Percentiles rank a stretch among this genome's conserved stretches.
phyloP scores from a whole-genome alignment of 2,888 invertebrate genomes.

The Archaeoteleia sp. region DNA sequence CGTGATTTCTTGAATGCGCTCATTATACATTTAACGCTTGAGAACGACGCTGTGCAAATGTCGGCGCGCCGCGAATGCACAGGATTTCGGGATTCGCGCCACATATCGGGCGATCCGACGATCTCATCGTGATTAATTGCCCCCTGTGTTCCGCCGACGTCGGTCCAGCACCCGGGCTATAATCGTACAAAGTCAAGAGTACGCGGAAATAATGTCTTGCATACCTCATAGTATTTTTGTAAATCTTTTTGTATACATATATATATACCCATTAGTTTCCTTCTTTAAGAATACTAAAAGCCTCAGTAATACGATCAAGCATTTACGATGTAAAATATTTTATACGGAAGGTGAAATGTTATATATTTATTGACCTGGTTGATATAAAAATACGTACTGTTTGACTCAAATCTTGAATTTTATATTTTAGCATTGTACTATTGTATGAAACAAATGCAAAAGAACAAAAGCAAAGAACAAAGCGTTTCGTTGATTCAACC shows the following conservation, averaged over 20 bases:
- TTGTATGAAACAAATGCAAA: too few species aligned
- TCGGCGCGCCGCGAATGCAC: conserved; percentile 48
- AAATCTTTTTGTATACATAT: conserved; percentile 36
- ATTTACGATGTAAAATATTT: too few species aligned
- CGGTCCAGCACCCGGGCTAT: conserved; percentile 54
- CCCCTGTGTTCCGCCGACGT: conserved; percentile 64
- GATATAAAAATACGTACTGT: too few species aligned
- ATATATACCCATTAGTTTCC: too few species aligned
- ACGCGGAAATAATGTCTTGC: conserved; percentile 49
- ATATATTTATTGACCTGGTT: too few species aligned
- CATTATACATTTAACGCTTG: conserved; percentile 46
- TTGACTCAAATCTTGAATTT: too few species aligned
- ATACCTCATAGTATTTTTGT: conserved; percentile 24
- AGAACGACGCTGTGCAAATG: conserved; percentile 40
- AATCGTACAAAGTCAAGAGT: conserved; percentile 47
- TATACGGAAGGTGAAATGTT: too few species aligned
- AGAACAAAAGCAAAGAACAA: too few species aligned
- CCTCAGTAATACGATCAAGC: too few species aligned
- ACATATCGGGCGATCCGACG: conserved; percentile 62
- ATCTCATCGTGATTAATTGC: conserved; percentile 71
- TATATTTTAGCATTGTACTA: too few species aligned
- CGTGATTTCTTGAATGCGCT: conserved; percentile 15
- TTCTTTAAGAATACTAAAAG: too few species aligned
- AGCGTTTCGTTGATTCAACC: too few species aligned
- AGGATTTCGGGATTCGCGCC: conserved; percentile 53